Percentiles rank a stretch among this genome's conserved stretches.
Evolutionary conservation across 2,797 vertebrate species (phyloP).

Genomic region (Bryconaethiops microstoma): DNA sequence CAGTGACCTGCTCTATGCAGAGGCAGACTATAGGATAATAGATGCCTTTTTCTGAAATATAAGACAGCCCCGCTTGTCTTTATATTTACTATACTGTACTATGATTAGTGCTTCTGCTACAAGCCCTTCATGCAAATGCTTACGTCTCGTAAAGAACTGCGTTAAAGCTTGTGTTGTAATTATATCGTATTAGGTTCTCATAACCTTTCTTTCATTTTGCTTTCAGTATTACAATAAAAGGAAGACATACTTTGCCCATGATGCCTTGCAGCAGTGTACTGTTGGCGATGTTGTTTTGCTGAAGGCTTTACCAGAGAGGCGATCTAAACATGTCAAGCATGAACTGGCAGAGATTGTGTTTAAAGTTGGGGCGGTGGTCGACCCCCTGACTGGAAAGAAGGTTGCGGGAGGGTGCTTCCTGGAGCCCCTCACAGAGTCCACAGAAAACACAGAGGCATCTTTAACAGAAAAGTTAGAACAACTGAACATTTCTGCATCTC

Average conservation of each 20-base stretch:
- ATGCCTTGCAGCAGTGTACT: constrained; percentile 86
- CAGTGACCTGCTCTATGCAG: not conserved
- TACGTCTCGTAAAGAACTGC: not conserved
- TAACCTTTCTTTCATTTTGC: not conserved
- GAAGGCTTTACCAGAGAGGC: constrained; percentile 85
- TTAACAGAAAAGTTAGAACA: constrained; percentile 82
- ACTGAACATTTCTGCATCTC: constrained; percentile 76
- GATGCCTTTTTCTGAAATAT: too few relatives aligned
- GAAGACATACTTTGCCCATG: constrained; percentile 97
- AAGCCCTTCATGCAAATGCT: not conserved
- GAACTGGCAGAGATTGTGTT: constrained; percentile 92
- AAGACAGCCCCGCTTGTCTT: too few relatives aligned
- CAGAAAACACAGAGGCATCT: constrained; percentile 65
- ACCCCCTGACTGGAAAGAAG: constrained; percentile 89
- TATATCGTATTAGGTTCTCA: not conserved
- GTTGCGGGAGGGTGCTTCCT: constrained; percentile 85
- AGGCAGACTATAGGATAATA: too few relatives aligned
- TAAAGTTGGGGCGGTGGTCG: constrained; percentile 91
- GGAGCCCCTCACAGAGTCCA: constrained; percentile 77
- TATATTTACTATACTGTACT: not conserved
- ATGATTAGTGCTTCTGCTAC: fast-evolving
- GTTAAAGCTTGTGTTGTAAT: too few relatives aligned
- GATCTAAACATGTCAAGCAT: constrained; percentile 91
- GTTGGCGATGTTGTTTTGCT: constrained; percentile 92
- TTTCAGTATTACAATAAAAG: constrained; percentile 93